Percentiles rank a stretch among this genome's conserved stretches.
phyloP scores from a whole-genome alignment of 1,140 invertebrate species.

The Eriosoma lanigerum region DNA sequence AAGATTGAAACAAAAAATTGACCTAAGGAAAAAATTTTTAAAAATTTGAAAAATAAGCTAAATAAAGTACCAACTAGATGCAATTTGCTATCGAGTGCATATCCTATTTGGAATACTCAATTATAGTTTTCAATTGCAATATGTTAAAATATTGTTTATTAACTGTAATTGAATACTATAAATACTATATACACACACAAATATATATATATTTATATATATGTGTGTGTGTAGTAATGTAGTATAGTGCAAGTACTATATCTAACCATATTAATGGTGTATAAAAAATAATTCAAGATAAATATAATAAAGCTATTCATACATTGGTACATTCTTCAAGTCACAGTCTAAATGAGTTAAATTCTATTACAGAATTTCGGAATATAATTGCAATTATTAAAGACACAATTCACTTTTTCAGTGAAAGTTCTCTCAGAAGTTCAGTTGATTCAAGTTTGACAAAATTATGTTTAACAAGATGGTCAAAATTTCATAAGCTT shows the following conservation, averaged over 20 bases:
- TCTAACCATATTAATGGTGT: constrained; percentile 10
- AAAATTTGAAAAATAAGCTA: too few relatives aligned
- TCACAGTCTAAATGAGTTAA: background rate
- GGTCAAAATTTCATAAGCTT: background rate
- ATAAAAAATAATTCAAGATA: constrained; percentile 8
- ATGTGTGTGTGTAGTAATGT: too few relatives aligned
- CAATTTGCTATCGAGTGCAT: too few relatives aligned
- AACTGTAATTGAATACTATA: too few relatives aligned
- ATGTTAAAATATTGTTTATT: too few relatives aligned
- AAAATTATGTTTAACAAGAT: background rate
- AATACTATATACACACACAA: too few relatives aligned
- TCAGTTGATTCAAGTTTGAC: background rate
- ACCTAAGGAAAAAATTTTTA: too few relatives aligned
- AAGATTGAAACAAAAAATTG: too few relatives aligned
- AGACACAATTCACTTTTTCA: background rate
- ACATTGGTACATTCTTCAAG: constrained; percentile 9
- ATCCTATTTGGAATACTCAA: too few relatives aligned
- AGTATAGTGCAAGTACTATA: background rate
- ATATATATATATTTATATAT: too few relatives aligned
- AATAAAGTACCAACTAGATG: too few relatives aligned
- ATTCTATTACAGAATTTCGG: background rate
- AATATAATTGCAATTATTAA: background rate
- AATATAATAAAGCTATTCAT: background rate
- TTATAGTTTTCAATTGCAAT: too few relatives aligned
- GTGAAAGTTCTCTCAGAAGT: background rate